Percentiles rank a stretch among this genome's conserved stretches.
phyloP scores from a whole-genome alignment of 2,888 invertebrate genomes.

The Lysandra coridon region DNA sequence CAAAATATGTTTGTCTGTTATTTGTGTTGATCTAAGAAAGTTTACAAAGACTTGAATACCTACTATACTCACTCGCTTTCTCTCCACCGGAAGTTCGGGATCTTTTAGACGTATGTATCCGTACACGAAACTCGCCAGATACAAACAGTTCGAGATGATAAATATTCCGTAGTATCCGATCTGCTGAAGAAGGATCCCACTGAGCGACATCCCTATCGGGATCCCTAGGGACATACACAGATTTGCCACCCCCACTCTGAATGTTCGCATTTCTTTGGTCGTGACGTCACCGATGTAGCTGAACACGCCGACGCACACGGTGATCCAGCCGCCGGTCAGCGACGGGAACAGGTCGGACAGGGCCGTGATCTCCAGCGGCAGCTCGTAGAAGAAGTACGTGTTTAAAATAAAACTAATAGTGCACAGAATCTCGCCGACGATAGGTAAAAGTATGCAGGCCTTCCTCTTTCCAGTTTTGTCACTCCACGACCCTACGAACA shows the following conservation, averaged over 20 bases:
- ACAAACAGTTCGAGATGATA: conserved; percentile 71
- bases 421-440: conserved; percentile 78
- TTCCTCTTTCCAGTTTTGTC: conserved; percentile 81
- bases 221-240: conserved; percentile 82
- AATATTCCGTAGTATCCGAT: conserved; percentile 78
- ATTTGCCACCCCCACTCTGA: conserved; percentile 82
- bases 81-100: conserved; percentile 62
- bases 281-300: conserved; percentile 83
- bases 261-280: conserved; percentile 80
- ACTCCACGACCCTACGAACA: conserved; percentile 83
- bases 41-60: background rate
- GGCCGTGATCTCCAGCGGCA: conserved; percentile 79
- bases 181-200: conserved; percentile 76
- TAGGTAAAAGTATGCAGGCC: conserved; percentile 80
- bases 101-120: conserved; percentile 73
- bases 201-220: conserved; percentile 80
- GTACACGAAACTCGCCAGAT: conserved; percentile 76
- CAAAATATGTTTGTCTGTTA: background rate
- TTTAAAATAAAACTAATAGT: conserved; percentile 76
- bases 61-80: conserved; percentile 65
- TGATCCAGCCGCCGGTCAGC: conserved; percentile 80
- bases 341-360: conserved; percentile 79
- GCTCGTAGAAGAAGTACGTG: conserved; percentile 80
- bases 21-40: conserved; percentile 34
- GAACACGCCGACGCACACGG: conserved; percentile 82